Conservation (phyloP, 2,888 invertebrate species). For the Gastrophysa polygoni region DNA sequence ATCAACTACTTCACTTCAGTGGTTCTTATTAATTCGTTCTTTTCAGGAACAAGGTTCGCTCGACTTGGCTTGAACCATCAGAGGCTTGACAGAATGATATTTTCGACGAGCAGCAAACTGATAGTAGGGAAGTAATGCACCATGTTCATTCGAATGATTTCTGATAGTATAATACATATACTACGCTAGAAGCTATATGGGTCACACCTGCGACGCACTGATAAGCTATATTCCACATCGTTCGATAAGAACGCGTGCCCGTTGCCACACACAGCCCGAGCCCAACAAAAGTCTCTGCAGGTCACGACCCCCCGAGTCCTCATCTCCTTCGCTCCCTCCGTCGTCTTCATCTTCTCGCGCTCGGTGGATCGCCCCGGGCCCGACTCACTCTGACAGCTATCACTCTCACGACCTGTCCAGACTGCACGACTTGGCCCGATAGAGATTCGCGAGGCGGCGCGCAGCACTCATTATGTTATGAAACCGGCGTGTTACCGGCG, state of each 20-base stretch:
- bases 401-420: conserved; percentile 51
- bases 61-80: too few relatives aligned
- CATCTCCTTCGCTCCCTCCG: conserved; percentile 12
- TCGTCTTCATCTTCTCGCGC: conserved; percentile 25
- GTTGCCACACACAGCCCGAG: conserved; percentile 38
- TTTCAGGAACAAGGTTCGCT: too few relatives aligned
- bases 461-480: conserved; percentile 44
- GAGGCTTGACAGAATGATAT: too few relatives aligned
- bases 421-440: conserved; percentile 43
- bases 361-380: conserved; percentile 29
- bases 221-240: conserved; percentile 14
- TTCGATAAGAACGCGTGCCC: conserved; percentile 39
- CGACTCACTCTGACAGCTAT: conserved; percentile 52
- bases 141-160: too few relatives aligned
- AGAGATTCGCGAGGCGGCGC: conserved; percentile 33
- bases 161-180: too few relatives aligned
- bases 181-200: too few relatives aligned
- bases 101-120: too few relatives aligned
- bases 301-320: conserved; percentile 43
- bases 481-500: conserved; percentile 47
- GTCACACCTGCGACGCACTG: too few relatives aligned
- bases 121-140: too few relatives aligned
- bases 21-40: too few relatives aligned
- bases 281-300: conserved; percentile 26
- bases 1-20: too few relatives aligned